Percentiles rank a stretch among this genome's conserved stretches.
These are phyloP conservation scores for Pollenia angustigena DNA, from an alignment of 2,888 invertebrate genomes.

Conservation along the genomic window DNA sequence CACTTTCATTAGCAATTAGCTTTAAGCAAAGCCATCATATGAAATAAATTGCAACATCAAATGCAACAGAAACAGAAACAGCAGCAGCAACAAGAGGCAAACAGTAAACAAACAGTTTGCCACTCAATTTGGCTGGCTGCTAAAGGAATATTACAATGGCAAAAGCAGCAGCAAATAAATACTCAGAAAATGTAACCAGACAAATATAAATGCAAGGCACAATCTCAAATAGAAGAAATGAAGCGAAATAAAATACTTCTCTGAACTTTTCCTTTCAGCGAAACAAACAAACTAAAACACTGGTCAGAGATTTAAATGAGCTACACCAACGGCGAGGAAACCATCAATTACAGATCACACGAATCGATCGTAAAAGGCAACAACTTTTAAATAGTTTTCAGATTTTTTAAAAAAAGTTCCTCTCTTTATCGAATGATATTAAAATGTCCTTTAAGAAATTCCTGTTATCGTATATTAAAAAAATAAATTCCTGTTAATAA, in stretches of 20 bases:
- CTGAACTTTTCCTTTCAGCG: conserved; percentile 38
- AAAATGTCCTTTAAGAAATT: too few species aligned
- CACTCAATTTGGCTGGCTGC: conserved; percentile 73
- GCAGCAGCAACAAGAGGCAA: conserved; percentile 49
- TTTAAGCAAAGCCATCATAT: conserved; percentile 63
- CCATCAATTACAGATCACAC: not conserved
- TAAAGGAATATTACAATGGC: conserved; percentile 24
- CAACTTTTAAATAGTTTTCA: not conserved
- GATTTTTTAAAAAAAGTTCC: too few species aligned
- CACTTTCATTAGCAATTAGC: conserved; percentile 79
- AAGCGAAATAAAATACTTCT: conserved; percentile 61
- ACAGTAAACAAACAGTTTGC: conserved; percentile 64
- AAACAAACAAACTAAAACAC: conserved; percentile 14
- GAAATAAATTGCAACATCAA: conserved; percentile 46
- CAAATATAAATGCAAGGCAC: conserved; percentile 5
- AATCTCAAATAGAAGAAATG: conserved; percentile 25
- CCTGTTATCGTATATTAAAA: too few species aligned
- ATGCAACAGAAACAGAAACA: conserved; percentile 55
- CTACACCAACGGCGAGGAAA: not conserved
- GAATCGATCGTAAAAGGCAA: not conserved
- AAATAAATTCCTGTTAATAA: too few species aligned
- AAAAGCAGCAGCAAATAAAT: conserved; percentile 4
- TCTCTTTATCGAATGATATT: too few species aligned
- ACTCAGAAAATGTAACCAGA: conserved; percentile 8
- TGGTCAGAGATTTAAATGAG: conserved; percentile 17